Percentiles rank a stretch among this genome's conserved stretches.
phyloP scores from a whole-genome alignment of 1,140 invertebrate genomes.

The Drosophila rhopaloa region DNA sequence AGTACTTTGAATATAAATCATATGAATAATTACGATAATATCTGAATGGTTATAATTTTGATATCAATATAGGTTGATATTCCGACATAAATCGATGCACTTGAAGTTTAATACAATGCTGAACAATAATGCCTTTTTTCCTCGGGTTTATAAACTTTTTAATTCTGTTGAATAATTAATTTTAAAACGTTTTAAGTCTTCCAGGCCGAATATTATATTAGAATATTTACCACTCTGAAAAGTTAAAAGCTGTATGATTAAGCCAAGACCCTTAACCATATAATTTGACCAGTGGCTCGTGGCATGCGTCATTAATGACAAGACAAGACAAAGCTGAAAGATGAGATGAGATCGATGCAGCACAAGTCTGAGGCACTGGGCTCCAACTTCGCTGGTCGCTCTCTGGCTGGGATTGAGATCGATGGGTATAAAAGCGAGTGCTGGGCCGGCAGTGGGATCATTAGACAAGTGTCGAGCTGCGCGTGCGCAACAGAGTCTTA shows the following conservation, averaged over 20 bases:
- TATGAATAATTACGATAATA: too few relatives aligned
- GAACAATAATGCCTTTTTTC: too few relatives aligned
- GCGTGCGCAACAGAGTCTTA: constrained; percentile 61
- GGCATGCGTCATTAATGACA: constrained; percentile 53
- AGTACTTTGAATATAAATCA: too few relatives aligned
- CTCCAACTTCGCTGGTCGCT: constrained; percentile 21
- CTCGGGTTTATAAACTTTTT: too few relatives aligned
- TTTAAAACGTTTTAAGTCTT: too few relatives aligned
- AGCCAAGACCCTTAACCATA: constrained; percentile 6
- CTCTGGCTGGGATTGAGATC: constrained; percentile 1
- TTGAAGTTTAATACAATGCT: too few relatives aligned
- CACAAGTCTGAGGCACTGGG: constrained; percentile 1
- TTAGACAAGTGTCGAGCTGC: constrained; percentile 64
- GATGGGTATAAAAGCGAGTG: constrained; percentile 60
- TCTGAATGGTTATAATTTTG: too few relatives aligned
- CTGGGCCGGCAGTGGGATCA: constrained; percentile 35
- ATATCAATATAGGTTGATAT: too few relatives aligned
- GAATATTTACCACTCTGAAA: too few relatives aligned
- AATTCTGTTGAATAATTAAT: too few relatives aligned
- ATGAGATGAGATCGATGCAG: not conserved
- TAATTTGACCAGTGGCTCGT: constrained; percentile 38
- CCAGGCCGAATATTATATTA: too few relatives aligned
- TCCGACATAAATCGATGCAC: too few relatives aligned
- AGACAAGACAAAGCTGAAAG: not conserved
- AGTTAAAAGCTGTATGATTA: not conserved